Conservation (phyloP, 2,113 vertebrate genomes). For the Tauraco erythrolophus region DNA sequence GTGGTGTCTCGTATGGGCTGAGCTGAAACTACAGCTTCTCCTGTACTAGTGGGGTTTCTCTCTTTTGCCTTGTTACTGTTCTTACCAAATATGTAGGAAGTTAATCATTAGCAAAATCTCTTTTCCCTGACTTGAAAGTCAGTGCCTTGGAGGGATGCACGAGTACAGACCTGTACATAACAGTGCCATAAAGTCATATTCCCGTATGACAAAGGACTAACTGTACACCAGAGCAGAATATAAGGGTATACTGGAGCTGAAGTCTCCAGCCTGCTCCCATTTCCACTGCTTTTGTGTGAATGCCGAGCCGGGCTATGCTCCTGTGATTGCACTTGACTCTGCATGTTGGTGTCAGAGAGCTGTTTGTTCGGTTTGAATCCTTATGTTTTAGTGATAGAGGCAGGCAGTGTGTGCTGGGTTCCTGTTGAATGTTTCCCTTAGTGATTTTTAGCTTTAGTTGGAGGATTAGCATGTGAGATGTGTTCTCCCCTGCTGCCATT, state of each 20-base stretch:
- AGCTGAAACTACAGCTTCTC: background rate
- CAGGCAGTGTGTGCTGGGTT: background rate
- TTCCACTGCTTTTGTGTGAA: background rate
- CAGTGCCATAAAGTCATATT: background rate
- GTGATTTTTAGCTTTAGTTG: background rate
- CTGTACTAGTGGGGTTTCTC: background rate
- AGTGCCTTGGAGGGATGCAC: background rate
- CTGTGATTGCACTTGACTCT: background rate
- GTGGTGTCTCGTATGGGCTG: background rate
- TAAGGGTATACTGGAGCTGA: background rate
- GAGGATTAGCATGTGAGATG: background rate
- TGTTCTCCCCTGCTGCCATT: background rate
- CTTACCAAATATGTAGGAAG: background rate
- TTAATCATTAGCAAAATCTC: accelerated
- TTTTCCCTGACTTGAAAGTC: background rate
- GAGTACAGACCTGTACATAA: background rate
- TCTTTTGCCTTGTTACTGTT: background rate
- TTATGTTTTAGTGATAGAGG: background rate
- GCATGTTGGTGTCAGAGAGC: background rate
- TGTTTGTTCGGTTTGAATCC: background rate
- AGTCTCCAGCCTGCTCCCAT: background rate
- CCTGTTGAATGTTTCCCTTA: background rate
- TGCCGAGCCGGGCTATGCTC: background rate
- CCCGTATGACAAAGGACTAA: background rate
- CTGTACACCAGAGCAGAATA: background rate